Percentiles rank a stretch among this genome's conserved stretches.
These are phyloP conservation scores for Engraulis encrasicolus DNA, from an alignment of 2,113 vertebrate genomes.

Conservation along the genomic window DNA sequence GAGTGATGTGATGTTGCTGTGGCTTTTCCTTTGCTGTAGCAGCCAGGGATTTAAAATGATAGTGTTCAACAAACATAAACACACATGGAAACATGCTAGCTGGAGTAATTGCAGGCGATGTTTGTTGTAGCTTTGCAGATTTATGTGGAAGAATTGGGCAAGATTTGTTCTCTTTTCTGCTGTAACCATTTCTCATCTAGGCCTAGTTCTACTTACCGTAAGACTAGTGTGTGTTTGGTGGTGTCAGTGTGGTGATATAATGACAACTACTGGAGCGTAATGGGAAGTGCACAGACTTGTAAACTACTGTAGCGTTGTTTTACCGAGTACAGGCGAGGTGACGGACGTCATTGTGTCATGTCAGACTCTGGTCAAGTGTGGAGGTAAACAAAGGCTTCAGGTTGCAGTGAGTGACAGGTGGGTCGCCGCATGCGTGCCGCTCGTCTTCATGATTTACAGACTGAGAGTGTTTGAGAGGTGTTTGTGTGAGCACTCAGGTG, in stretches of 20 bases:
- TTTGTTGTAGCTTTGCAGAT: not conserved
- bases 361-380: not conserved
- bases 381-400: constrained; percentile 1
- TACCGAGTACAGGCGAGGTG: not conserved
- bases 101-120: not conserved
- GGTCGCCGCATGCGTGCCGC: not conserved
- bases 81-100: not conserved
- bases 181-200: not conserved
- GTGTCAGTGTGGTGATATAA: not conserved
- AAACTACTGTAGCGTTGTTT: not conserved
- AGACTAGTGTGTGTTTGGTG: not conserved
- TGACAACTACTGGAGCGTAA: not conserved
- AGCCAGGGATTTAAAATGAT: too few species aligned
- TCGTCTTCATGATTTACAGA: not conserved
- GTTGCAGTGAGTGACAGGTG: not conserved
- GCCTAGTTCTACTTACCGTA: not conserved
- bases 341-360: not conserved
- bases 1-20: not conserved
- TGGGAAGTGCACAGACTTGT: too few species aligned
- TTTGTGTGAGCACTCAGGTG: not conserved
- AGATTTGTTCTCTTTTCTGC: too few species aligned
- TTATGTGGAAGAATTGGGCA: not conserved
- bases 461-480: not conserved
- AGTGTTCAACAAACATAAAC: not conserved
- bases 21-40: not conserved